Evolutionary conservation across 2,113 vertebrate genomes (phyloP), one percentile per base, ranked within the genome.

Genomic region (Corynorhinus townsendii): DNA sequence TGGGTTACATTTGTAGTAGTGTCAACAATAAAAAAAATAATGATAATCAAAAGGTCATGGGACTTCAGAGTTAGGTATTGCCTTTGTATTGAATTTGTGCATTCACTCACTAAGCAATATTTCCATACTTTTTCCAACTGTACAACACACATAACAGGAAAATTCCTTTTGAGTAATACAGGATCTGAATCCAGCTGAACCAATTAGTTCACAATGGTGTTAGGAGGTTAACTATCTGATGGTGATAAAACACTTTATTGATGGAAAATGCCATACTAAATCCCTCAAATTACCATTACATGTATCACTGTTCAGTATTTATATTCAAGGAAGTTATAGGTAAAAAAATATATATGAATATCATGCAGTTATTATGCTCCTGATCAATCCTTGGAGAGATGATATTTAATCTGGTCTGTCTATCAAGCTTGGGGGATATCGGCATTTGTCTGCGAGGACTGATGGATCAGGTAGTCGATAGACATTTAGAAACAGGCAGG

Each of bases 241-340:
- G 24, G 47, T 66, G 62, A 95, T 93, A 82, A 87, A 96, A 93
- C 35, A 92, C 45, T 89, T 47, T 93, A 87, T 91, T 87, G 87
- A 90, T 86, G 47, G 54, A 35, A 84, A 96, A 94, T 90, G 82
- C 35, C 90, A 33, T 88, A 95, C 88, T 92, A 97, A 91, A 73
- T 73, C 62, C 81, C 87, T 43, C 10, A 93, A 95, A 86, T 88
- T 93, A 64, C 72, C 62, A 95, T 92, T 73, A 73, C 5, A 19
- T 64, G 11, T 87, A 91, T 92, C 81, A 77, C 19, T 59, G 15
- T 83, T 79, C 85, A 71, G 62, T 86, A 86, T 95, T 92, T 95
- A 94, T 95, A 95, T 79, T 88, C 90, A 82, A 56, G 40, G 20
- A 95, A 95, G 82, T 82, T 90, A 66, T 11, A 95, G 40, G 66